These are phyloP conservation scores for rabbit (Oryctolagus cuniculus) DNA, from an alignment of 2,113 vertebrate species.

Conservation along the genomic window mOryCun1.1 NC_091436.1:25789501-25790000, in stretches of 20 bases:
- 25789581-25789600: slow-evolving; percentile 75
- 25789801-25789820: background rate
- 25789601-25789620: slow-evolving; percentile 61
- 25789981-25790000: slow-evolving; percentile 45
- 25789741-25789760: background rate
- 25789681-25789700: slow-evolving; percentile 59
- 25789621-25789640: slow-evolving; percentile 38
- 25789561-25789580: slow-evolving; percentile 44
- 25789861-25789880: background rate
- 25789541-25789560: slow-evolving; percentile 66
- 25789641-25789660: slow-evolving; percentile 33
- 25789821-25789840: background rate
- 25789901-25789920: background rate
- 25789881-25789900: background rate
- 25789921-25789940: slow-evolving; percentile 43
- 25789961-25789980: slow-evolving; percentile 58
- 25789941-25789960: slow-evolving; percentile 24
- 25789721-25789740: slow-evolving; percentile 33
- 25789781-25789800: background rate
- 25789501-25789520: background rate
- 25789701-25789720: background rate
- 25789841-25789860: background rate
- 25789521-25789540: slow-evolving; percentile 10
- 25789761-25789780: background rate
- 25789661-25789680: slow-evolving; percentile 56